Conservation (phyloP, 2,113 vertebrate species). For the Tiliqua scincoides region DNA sequence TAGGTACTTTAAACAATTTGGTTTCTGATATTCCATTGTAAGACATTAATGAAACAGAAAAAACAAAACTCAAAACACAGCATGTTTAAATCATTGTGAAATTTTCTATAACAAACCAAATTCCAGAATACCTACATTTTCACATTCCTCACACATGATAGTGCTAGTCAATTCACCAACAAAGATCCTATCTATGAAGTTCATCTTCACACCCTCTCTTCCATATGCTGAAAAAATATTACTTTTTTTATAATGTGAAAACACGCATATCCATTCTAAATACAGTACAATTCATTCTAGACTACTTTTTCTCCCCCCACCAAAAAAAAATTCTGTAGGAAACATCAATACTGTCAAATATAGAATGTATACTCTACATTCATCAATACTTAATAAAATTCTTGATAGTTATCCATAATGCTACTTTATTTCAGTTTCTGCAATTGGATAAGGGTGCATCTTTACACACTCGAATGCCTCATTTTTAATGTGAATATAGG, state of each 20-base stretch:
- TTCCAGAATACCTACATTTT: constrained; percentile 89
- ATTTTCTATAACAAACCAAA: constrained; percentile 67
- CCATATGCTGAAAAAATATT: constrained; percentile 88
- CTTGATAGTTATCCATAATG: neutral
- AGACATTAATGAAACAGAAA: constrained; percentile 64
- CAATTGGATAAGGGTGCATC: constrained; percentile 16
- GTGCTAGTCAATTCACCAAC: constrained; percentile 98
- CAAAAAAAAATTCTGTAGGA: constrained; percentile 42
- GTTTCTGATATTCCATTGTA: constrained; percentile 45
- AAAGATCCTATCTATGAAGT: constrained; percentile 97
- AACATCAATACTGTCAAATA: constrained; percentile 23
- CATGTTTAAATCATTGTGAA: constrained; percentile 57
- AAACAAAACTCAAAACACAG: constrained; percentile 65
- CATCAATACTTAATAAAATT: constrained; percentile 28
- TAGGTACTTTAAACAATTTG: constrained; percentile 43
- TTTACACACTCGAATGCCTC: too few relatives aligned
- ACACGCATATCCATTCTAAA: constrained; percentile 66
- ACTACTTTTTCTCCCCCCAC: constrained; percentile 19
- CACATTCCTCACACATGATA: constrained; percentile 99
- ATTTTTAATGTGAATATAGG: too few relatives aligned
- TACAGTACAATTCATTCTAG: constrained; percentile 55
- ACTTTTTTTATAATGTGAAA: constrained; percentile 73
- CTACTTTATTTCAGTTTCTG: constrained; percentile 27
- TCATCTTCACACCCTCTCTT: constrained; percentile 98
- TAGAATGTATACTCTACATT: constrained; percentile 25